Conservation (phyloP, 2,888 invertebrate genomes). For the Sinohyriopsis cumingii region DNA sequence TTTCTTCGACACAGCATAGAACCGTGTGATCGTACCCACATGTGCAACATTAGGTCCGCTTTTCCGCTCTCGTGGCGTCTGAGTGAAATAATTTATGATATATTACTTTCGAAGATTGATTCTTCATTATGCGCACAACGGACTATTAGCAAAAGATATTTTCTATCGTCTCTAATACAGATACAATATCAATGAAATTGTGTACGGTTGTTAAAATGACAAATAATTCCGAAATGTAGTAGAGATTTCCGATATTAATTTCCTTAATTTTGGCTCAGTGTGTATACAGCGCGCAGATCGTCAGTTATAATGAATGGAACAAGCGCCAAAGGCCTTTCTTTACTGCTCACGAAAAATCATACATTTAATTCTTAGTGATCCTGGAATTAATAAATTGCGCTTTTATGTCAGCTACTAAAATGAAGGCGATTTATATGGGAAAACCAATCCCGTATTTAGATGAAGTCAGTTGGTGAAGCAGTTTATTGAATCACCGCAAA, state of each 20-base stretch:
- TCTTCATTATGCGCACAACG: slow-evolving; percentile 17
- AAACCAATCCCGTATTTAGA: slow-evolving; percentile 6
- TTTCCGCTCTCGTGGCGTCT: too few relatives aligned
- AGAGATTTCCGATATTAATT: slow-evolving; percentile 35
- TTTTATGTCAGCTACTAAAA: slow-evolving; percentile 10
- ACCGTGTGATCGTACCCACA: too few relatives aligned
- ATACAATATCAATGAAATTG: slow-evolving; percentile 31
- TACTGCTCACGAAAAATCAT: slow-evolving; percentile 5
- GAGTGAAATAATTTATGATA: slow-evolving; percentile 25
- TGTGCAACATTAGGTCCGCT: too few relatives aligned
- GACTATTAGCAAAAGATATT: slow-evolving; percentile 17
- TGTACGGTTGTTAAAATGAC: slow-evolving; percentile 28
- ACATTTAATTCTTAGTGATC: slow-evolving; percentile 10
- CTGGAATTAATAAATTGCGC: slow-evolving; percentile 10
- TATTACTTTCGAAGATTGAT: slow-evolving; percentile 22
- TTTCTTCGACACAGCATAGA: too few relatives aligned
- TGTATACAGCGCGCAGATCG: slow-evolving; percentile 18
- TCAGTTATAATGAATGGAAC: too few relatives aligned
- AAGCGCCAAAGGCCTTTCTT: too few relatives aligned
- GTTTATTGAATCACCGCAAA: too few relatives aligned
- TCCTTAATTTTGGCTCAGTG: slow-evolving; percentile 29
- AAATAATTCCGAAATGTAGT: slow-evolving; percentile 31
- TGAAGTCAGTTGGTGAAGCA: slow-evolving; percentile 1
- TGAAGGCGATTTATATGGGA: slow-evolving; percentile 9
- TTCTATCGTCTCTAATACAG: slow-evolving; percentile 31